Evolutionary conservation across 2,113 vertebrate species (phyloP).

Genomic region (Chrysemys picta): DNA sequence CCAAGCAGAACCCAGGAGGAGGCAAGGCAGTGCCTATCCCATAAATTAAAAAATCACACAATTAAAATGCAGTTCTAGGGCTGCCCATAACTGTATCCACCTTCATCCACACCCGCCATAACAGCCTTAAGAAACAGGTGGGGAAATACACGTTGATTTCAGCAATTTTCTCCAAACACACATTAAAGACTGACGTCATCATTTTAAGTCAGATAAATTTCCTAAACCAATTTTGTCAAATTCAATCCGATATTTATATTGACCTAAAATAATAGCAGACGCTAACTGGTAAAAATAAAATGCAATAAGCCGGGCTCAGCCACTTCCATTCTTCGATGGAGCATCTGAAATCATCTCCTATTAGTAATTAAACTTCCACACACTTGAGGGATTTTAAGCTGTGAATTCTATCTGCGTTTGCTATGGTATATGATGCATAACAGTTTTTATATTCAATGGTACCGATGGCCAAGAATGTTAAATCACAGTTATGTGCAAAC

Average conservation of each 20-base stretch:
- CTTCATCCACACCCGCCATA: background rate
- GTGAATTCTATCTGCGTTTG: background rate
- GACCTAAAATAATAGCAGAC: background rate
- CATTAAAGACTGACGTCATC: background rate
- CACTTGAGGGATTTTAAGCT: background rate
- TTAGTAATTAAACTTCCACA: background rate
- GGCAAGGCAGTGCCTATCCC: background rate
- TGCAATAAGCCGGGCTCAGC: background rate
- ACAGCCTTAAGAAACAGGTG: background rate
- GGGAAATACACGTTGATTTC: background rate
- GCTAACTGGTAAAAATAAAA: background rate
- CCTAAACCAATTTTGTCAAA: background rate
- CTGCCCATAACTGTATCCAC: rapidly evolving
- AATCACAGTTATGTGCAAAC: background rate
- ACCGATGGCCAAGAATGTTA: background rate
- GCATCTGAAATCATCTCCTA: background rate
- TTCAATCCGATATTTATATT: background rate
- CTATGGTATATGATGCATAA: background rate
- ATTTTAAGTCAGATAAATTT: background rate
- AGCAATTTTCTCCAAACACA: background rate
- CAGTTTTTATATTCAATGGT: background rate
- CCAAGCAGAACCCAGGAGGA: too few relatives aligned
- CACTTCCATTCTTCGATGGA: background rate
- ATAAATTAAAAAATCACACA: background rate
- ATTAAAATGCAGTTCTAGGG: background rate